A percentile compares a stretch with the other conserved stretches of the same genome.
These are phyloP conservation scores for Notocelia uddmanniana DNA, from an alignment of 2,888 invertebrate species.

Conservation along the genomic window DNA sequence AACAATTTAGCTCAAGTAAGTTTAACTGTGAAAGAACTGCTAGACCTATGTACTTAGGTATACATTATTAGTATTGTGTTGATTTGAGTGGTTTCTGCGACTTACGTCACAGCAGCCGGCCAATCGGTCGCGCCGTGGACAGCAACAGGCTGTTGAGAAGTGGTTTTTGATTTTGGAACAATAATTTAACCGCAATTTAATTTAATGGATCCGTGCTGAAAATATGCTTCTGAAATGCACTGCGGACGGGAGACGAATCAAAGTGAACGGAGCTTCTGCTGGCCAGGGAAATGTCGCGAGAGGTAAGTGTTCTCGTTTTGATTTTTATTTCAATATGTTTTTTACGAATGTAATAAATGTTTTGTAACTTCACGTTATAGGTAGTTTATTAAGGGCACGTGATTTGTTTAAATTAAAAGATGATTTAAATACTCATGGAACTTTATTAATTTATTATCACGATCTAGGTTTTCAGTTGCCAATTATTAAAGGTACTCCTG, in stretches of 20 bases:
- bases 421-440: background rate
- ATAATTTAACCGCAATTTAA: conserved; percentile 58
- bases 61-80: conserved; percentile 66
- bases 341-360: background rate
- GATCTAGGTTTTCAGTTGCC: background rate
- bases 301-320: conserved; percentile 66
- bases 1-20: conserved; percentile 54
- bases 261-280: conserved; percentile 77
- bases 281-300: conserved; percentile 79
- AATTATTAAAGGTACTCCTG: background rate
- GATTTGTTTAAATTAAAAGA: background rate
- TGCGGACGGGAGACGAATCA: conserved; percentile 81
- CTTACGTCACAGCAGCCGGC: conserved; percentile 77
- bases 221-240: conserved; percentile 84
- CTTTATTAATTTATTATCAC: background rate
- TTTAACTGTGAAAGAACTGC: conserved; percentile 22
- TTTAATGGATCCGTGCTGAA: conserved; percentile 69
- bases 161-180: conserved; percentile 67
- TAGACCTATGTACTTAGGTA: conserved; percentile 49
- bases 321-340: conserved; percentile 15
- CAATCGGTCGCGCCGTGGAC: conserved; percentile 72
- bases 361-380: background rate
- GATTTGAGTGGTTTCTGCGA: conserved; percentile 74
- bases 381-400: background rate
- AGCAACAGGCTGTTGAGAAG: conserved; percentile 55